Conservation (phyloP, 2,888 invertebrate genomes). For the Steromphala cineraria region DNA sequence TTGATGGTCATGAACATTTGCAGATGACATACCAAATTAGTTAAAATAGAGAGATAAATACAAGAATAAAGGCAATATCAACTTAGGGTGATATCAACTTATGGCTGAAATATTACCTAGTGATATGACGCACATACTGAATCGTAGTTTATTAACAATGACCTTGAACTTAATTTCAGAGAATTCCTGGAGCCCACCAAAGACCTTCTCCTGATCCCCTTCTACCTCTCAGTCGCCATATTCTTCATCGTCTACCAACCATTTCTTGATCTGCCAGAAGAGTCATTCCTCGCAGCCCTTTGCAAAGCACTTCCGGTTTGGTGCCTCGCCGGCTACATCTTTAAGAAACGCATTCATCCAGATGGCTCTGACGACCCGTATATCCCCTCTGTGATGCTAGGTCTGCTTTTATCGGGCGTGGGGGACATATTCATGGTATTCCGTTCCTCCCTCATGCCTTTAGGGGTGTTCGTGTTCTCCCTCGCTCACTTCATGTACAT, state of each 20-base stretch:
- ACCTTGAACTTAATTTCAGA: neutral
- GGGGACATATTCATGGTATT: constrained; percentile 10
- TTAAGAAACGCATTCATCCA: neutral
- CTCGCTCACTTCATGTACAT: neutral
- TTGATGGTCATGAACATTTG: no score
- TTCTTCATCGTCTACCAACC: constrained; percentile 5
- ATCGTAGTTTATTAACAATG: neutral
- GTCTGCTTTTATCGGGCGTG: neutral
- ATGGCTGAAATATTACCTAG: no score
- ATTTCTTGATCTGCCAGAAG: neutral
- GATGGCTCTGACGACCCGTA: neutral
- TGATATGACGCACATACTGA: no score
- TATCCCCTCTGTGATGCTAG: neutral
- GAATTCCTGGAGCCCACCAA: neutral
- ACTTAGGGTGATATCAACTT: no score
- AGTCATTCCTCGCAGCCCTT: neutral
- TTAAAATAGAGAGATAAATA: no score
- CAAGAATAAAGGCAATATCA: no score
- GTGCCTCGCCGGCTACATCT: neutral
- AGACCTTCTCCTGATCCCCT: neutral
- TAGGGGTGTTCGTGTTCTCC: neutral
- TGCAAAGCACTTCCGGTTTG: constrained; percentile 9
- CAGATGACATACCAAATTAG: no score
- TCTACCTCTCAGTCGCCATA: neutral
- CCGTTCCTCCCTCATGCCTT: neutral